A percentile compares a stretch with the other conserved stretches of the same genome.
These are phyloP conservation scores for Sminthurinus aureus DNA, from an alignment of 2,888 invertebrate species.

Conservation along the genomic window DNA sequence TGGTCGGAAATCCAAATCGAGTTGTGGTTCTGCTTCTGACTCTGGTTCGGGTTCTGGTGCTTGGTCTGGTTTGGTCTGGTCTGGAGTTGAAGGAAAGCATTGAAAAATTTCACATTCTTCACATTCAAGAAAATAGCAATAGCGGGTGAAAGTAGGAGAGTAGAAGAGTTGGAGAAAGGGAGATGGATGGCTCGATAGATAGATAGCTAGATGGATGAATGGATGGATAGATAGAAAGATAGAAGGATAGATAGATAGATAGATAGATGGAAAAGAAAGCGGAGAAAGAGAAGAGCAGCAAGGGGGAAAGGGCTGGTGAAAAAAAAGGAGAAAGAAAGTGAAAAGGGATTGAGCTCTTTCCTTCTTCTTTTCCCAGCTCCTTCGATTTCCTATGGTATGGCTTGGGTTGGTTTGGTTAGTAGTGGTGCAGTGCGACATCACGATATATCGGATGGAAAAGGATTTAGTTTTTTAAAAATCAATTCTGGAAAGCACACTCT, in stretches of 20 bases:
- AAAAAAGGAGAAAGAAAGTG: slow-evolving; percentile 6
- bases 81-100: too few relatives aligned
- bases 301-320: slow-evolving; percentile 17
- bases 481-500: slow-evolving; percentile 29
- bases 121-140: not conserved
- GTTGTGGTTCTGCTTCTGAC: too few relatives aligned
- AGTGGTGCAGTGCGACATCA: slow-evolving; percentile 41
- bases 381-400: not conserved
- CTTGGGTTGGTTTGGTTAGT: not conserved
- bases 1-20: too few relatives aligned
- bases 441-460: slow-evolving; percentile 39
- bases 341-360: not conserved
- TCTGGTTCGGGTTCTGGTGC: too few relatives aligned
- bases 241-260: not conserved
- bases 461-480: slow-evolving; percentile 41
- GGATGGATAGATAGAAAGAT: not conserved
- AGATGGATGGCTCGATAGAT: not conserved
- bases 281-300: slow-evolving; percentile 26
- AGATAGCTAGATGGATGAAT: not conserved
- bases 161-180: not conserved
- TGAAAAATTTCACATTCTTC: not conserved
- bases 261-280: slow-evolving; percentile 10
- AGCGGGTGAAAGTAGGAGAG: slow-evolving; percentile 4
- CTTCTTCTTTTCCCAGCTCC: too few relatives aligned
- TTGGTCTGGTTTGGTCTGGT: too few relatives aligned